Conservation (phyloP, 2,113 vertebrate species). For the Psephotus haematonotus region DNA sequence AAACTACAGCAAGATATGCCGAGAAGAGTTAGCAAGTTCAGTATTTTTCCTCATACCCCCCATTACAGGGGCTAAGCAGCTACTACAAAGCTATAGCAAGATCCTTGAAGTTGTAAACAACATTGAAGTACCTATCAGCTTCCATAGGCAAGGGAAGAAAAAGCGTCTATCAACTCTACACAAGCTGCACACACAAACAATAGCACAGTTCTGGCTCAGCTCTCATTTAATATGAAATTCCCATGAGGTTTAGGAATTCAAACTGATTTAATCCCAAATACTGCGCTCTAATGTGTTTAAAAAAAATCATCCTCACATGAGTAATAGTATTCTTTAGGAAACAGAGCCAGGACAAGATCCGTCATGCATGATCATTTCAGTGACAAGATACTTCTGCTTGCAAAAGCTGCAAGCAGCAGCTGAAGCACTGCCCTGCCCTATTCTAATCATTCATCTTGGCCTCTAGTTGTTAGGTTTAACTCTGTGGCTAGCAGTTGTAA, state of each 20-base stretch:
- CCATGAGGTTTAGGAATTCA: not conserved
- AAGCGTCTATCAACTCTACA: not conserved
- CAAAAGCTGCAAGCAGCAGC: not conserved
- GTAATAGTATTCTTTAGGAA: not conserved
- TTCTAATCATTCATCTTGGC: conserved; percentile 22
- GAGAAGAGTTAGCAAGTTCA: not conserved
- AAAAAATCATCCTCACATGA: not conserved
- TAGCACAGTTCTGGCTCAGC: not conserved
- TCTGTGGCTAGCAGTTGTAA: not conserved
- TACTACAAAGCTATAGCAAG: not conserved
- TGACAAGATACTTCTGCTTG: not conserved
- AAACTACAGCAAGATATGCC: not conserved
- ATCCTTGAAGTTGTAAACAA: not conserved
- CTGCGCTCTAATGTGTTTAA: not conserved
- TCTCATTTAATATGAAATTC: not conserved
- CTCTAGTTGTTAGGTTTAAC: conserved; percentile 7
- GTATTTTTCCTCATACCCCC: not conserved
- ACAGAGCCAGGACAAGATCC: not conserved
- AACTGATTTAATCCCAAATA: not conserved
- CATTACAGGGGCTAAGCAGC: not conserved
- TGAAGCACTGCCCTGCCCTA: conserved; percentile 6
- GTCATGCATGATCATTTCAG: not conserved
- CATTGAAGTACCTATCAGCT: not conserved
- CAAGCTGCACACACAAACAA: not conserved
- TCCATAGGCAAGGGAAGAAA: not conserved